Percentiles rank a stretch among this genome's conserved stretches.
Conservation (phyloP, 2,797 vertebrate genomes). For the Limosa lapponica region DNA sequence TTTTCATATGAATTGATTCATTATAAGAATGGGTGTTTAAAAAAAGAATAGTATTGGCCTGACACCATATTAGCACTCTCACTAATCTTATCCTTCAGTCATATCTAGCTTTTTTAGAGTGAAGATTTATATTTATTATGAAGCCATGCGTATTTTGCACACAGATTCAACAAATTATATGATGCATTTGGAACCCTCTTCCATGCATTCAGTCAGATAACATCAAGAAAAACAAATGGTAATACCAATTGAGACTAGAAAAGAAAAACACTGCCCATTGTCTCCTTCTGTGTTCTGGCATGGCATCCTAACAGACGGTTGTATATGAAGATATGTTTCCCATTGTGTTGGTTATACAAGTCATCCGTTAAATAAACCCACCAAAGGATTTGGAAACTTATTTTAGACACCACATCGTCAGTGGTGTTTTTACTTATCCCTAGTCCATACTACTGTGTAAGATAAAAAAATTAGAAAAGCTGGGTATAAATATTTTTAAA, state of each 20-base stretch:
- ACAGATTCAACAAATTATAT: not conserved
- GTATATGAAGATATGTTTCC: not conserved
- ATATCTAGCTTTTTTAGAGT: not conserved
- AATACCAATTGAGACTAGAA: not conserved
- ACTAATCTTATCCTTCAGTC: not conserved
- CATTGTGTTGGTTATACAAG: not conserved
- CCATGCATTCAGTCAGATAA: not conserved
- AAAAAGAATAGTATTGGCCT: not conserved
- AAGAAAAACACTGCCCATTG: not conserved
- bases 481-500: not conserved
- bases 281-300: not conserved
- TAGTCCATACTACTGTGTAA: not conserved
- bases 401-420: not conserved
- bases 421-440: not conserved
- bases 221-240: not conserved
- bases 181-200: not conserved
- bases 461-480: constrained; percentile 39
- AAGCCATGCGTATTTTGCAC: not conserved
- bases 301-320: not conserved
- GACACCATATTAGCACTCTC: not conserved
- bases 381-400: constrained; percentile 13
- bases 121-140: not conserved
- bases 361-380: constrained; percentile 3
- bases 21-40: not conserved
- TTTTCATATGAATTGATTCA: not conserved